These are phyloP conservation scores for Cladopsammia gracilis DNA, from an alignment of 64 coral and sea anemone genomes.

Conservation along the genomic window DNA sequence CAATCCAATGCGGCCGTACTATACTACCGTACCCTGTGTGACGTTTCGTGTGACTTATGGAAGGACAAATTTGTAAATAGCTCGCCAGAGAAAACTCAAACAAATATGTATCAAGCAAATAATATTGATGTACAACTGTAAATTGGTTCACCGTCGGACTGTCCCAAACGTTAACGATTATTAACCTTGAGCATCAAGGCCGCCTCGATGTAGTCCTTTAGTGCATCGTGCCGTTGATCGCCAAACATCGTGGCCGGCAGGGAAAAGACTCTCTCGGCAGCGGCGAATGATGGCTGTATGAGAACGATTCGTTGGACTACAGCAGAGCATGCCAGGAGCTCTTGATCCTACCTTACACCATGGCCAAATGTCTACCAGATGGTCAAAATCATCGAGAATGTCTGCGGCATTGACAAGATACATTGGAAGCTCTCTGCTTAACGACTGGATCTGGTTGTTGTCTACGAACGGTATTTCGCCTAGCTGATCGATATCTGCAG, in stretches of 20 bases:
- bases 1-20: no score
- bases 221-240: slow-evolving; percentile 37
- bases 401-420: slow-evolving; percentile 48
- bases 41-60: no score
- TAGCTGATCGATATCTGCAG: slow-evolving; percentile 43
- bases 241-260: slow-evolving; percentile 52
- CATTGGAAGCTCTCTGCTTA: slow-evolving; percentile 36
- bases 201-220: slow-evolving; percentile 49
- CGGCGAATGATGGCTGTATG: slow-evolving; percentile 45
- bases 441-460: slow-evolving; percentile 15
- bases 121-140: no score
- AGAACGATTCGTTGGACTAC: slow-evolving; percentile 40
- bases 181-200: slow-evolving; percentile 55
- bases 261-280: slow-evolving; percentile 44
- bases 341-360: slow-evolving; percentile 35
- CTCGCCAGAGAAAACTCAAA: no score
- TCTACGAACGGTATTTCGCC: slow-evolving; percentile 37
- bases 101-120: no score
- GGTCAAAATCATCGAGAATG: slow-evolving; percentile 50
- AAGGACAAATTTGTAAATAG: no score
- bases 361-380: slow-evolving; percentile 21
- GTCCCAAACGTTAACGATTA: no score
- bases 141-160: no score
- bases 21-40: no score
- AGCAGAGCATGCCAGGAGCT: slow-evolving; percentile 39